A percentile compares a stretch with the other conserved stretches of the same genome.
Conservation (phyloP, 2,797 vertebrate species). For the Anas bahamensis region DNA sequence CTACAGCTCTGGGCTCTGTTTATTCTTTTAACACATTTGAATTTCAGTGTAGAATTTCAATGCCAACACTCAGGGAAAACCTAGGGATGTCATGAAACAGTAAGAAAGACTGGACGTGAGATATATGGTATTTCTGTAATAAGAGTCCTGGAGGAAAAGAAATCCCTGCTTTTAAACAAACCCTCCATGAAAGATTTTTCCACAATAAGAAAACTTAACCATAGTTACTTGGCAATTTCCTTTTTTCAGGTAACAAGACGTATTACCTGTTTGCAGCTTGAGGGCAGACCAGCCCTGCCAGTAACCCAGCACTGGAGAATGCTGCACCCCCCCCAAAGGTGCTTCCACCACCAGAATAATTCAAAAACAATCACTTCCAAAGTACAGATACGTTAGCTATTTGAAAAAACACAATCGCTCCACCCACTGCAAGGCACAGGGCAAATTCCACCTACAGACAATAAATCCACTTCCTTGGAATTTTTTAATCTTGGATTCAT, state of each 20-base stretch:
- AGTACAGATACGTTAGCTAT: background rate
- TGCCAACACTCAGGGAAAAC: background rate
- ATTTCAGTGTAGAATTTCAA: constrained; percentile 23
- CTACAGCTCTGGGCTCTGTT: background rate
- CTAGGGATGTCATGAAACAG: background rate
- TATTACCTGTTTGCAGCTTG: constrained; percentile 1
- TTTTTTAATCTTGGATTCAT: background rate
- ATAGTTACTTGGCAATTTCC: background rate
- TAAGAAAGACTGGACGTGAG: background rate
- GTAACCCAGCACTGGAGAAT: background rate
- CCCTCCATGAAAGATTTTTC: background rate
- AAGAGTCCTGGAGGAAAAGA: background rate
- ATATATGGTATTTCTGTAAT: background rate
- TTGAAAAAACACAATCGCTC: background rate
- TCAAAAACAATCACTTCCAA: background rate
- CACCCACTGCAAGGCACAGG: background rate
- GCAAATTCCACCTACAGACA: background rate
- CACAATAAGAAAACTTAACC: background rate
- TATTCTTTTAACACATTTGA: background rate
- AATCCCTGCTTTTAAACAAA: background rate
- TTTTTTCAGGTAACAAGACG: background rate
- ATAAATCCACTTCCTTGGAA: background rate
- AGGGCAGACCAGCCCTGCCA: constrained; percentile 14
- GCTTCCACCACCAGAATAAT: background rate
- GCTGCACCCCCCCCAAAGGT: background rate